These are phyloP conservation scores for Serrognathus titanus DNA, from an alignment of 2,888 invertebrate genomes.

Conservation along the genomic window DNA sequence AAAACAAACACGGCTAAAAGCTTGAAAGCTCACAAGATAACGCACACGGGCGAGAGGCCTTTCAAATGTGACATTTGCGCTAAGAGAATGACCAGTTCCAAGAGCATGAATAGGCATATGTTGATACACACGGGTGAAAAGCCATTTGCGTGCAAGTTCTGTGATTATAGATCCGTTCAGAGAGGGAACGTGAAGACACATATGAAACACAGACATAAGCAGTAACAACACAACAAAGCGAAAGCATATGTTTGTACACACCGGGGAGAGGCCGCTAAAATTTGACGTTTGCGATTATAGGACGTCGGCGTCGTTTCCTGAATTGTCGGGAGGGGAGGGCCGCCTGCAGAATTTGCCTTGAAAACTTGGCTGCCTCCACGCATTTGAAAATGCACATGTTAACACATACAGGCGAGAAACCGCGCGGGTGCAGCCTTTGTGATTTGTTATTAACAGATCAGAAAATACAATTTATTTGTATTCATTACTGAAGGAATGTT, in stretches of 20 bases:
- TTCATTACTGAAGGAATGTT: too few species aligned
- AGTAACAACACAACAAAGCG: too few species aligned
- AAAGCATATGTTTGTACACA: too few species aligned
- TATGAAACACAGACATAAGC: too few species aligned
- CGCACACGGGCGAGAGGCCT: slow-evolving; percentile 27
- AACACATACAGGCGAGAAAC: background rate
- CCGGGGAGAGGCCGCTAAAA: slow-evolving; percentile 73
- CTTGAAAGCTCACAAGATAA: background rate
- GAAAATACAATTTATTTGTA: too few species aligned
- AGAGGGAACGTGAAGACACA: slow-evolving; percentile 34
- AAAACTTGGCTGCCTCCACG: too few species aligned
- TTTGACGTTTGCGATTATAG: slow-evolving; percentile 71
- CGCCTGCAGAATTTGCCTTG: too few species aligned
- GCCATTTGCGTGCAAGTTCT: slow-evolving; percentile 72
- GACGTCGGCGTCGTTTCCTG: slow-evolving; percentile 69
- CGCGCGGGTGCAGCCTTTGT: background rate
- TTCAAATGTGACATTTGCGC: slow-evolving; percentile 32
- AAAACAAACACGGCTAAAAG: too few species aligned
- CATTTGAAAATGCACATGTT: background rate
- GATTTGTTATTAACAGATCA: too few species aligned
- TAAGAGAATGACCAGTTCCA: slow-evolving; percentile 20
- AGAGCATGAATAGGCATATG: too few species aligned
- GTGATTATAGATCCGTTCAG: slow-evolving; percentile 70
- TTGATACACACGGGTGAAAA: slow-evolving; percentile 58
- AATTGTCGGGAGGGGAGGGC: too few species aligned